Conservation (phyloP, 64 coral and sea anemone species). For the Anthopleura sola region DNA sequence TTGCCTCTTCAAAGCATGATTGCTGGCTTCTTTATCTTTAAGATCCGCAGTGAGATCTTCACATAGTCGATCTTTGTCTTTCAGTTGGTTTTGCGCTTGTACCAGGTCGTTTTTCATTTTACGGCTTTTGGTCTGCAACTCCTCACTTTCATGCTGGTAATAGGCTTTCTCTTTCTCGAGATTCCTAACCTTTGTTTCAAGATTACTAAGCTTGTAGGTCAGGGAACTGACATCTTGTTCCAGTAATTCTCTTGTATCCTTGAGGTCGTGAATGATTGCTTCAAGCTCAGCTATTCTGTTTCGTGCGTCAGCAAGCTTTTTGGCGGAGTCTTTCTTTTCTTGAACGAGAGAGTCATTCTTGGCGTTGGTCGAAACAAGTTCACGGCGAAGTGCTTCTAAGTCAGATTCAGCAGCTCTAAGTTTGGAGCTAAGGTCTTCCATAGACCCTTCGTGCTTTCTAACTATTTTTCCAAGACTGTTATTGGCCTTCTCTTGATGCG, state of each 20-base stretch:
- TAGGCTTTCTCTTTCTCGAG: slow-evolving; percentile 62
- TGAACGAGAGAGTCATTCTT: slow-evolving; percentile 53
- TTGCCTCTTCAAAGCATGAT: slow-evolving; percentile 54
- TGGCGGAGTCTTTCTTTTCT: slow-evolving; percentile 53
- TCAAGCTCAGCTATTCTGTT: slow-evolving; percentile 54
- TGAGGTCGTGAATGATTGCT: slow-evolving; percentile 40
- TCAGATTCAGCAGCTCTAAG: slow-evolving; percentile 58
- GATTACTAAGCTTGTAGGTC: slow-evolving; percentile 59
- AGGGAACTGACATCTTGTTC: slow-evolving; percentile 57
- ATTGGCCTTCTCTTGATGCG: slow-evolving; percentile 75
- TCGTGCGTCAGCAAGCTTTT: slow-evolving; percentile 25
- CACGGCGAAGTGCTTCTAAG: slow-evolving; percentile 51
- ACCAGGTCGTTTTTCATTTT: slow-evolving; percentile 65
- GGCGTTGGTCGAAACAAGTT: slow-evolving; percentile 45
- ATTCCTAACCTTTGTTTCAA: slow-evolving; percentile 60
- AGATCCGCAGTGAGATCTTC: slow-evolving; percentile 47
- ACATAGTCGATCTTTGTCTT: slow-evolving; percentile 72
- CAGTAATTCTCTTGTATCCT: slow-evolving; percentile 56
- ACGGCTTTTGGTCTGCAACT: slow-evolving; percentile 46
- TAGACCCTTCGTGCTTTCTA: slow-evolving; percentile 64
- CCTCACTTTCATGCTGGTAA: slow-evolving; percentile 50
- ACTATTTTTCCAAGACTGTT: slow-evolving; percentile 68
- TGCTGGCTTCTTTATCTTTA: slow-evolving; percentile 56
- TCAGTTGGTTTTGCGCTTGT: slow-evolving; percentile 77
- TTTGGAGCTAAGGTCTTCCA: slow-evolving; percentile 49